A percentile compares a stretch with the other conserved stretches of the same genome.
Evolutionary conservation across 2,797 vertebrate genomes (phyloP).

Genomic region (Phoxinus dragarum): DNA sequence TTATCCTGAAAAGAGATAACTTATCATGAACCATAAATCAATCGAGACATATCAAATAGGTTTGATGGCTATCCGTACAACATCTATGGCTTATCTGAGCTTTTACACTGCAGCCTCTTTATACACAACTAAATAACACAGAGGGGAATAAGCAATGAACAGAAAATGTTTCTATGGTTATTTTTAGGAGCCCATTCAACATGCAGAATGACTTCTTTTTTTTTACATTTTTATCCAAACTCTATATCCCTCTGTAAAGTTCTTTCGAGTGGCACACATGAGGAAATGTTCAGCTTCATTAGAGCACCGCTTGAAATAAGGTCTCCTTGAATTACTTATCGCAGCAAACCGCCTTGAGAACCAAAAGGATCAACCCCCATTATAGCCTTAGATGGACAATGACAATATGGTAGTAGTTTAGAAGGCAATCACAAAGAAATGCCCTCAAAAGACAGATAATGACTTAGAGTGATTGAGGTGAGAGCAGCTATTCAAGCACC

Average conservation of each 20-base stretch:
- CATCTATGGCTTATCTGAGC: conserved; percentile 38
- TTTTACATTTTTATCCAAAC: neutral
- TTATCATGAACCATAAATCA: conserved; percentile 58
- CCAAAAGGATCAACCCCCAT: conserved; percentile 22
- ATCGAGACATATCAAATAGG: conserved; percentile 49
- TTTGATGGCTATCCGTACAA: conserved; percentile 52
- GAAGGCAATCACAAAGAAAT: conserved; percentile 47
- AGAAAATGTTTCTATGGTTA: neutral
- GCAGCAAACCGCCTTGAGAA: conserved; percentile 18
- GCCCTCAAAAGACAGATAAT: conserved; percentile 65
- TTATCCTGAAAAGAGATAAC: conserved; percentile 52
- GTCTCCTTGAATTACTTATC: conserved; percentile 22
- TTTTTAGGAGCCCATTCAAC: conserved; percentile 6
- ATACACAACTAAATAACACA: conserved; percentile 36
- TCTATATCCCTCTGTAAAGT: neutral
- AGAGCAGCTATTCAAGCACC: conserved; percentile 64
- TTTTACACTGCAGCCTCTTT: conserved; percentile 37
- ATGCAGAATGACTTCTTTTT: neutral
- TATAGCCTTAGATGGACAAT: conserved; percentile 31
- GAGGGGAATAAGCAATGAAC: conserved; percentile 14
- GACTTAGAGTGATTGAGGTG: conserved; percentile 68
- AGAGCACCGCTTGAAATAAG: conserved; percentile 22
- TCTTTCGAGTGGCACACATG: neutral
- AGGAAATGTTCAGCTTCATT: conserved; percentile 16
- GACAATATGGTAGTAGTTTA: conserved; percentile 52